Conservation (phyloP, 2,888 invertebrate genomes). For the Drosophila formosana region DNA sequence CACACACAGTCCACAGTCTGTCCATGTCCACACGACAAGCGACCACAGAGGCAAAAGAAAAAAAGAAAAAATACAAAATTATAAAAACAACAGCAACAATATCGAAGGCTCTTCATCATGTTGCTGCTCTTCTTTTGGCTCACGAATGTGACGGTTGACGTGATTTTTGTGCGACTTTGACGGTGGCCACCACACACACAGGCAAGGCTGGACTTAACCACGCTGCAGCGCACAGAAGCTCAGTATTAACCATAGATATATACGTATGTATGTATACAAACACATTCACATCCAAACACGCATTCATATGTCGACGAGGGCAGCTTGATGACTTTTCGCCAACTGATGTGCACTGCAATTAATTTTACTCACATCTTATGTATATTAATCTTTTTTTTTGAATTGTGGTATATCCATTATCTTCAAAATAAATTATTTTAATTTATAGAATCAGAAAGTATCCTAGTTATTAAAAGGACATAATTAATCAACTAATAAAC, state of each 20-base stretch:
- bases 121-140: slow-evolving; percentile 53
- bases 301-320: slow-evolving; percentile 7
- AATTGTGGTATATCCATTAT: too few species aligned
- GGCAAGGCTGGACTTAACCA: slow-evolving; percentile 45
- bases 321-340: background rate
- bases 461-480: too few species aligned
- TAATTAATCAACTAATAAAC: too few species aligned
- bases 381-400: too few species aligned
- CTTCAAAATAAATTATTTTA: too few species aligned
- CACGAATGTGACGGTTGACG: slow-evolving; percentile 64
- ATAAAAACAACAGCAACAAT: slow-evolving; percentile 16
- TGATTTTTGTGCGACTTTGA: slow-evolving; percentile 73
- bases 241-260: background rate
- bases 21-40: slow-evolving; percentile 28
- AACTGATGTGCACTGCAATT: background rate
- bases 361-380: too few species aligned
- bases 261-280: background rate
- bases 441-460: too few species aligned
- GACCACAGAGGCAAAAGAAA: slow-evolving; percentile 9
- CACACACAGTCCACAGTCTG: slow-evolving; percentile 46
- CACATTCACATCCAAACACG: background rate
- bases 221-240: slow-evolving; percentile 22
- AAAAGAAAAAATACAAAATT: background rate
- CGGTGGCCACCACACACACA: slow-evolving; percentile 71
- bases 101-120: slow-evolving; percentile 44